Conservation (phyloP, 2,113 vertebrate genomes). For the Plecotus auritus region DNA sequence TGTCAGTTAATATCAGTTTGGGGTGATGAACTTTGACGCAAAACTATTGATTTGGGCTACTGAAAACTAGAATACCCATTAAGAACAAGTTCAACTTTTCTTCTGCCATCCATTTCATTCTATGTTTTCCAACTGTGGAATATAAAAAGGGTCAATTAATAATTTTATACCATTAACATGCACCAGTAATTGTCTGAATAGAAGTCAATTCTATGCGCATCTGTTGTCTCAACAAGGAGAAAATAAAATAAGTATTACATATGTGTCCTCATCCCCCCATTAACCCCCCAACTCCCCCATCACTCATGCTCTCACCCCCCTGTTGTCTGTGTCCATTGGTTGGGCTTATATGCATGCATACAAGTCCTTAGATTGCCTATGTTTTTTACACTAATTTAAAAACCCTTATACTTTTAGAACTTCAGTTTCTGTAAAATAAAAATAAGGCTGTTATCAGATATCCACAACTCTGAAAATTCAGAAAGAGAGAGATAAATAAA, state of each 20-base stretch:
- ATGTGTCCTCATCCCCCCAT: too few relatives aligned
- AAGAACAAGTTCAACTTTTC: not conserved
- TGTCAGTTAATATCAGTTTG: not conserved
- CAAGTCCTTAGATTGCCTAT: not conserved
- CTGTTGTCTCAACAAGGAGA: not conserved
- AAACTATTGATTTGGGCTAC: not conserved
- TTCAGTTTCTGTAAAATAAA: not conserved
- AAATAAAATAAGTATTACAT: too few relatives aligned
- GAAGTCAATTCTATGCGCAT: not conserved
- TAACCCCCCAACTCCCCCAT: too few relatives aligned
- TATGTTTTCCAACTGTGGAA: not conserved
- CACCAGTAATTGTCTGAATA: not conserved
- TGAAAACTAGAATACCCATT: not conserved
- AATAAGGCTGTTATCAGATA: not conserved
- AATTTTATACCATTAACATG: not conserved
- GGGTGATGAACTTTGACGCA: not conserved
- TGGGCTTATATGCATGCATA: too few relatives aligned
- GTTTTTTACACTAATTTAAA: not conserved
- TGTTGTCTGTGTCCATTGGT: too few relatives aligned
- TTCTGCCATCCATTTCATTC: not conserved
- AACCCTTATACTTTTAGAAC: not conserved
- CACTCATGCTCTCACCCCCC: too few relatives aligned
- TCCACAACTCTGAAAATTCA: not conserved
- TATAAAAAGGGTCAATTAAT: constrained; percentile 10
- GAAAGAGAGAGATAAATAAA: too few relatives aligned